Evolutionary conservation across 2,888 invertebrate genomes (phyloP).

Genomic region (Nomada fucata): DNA sequence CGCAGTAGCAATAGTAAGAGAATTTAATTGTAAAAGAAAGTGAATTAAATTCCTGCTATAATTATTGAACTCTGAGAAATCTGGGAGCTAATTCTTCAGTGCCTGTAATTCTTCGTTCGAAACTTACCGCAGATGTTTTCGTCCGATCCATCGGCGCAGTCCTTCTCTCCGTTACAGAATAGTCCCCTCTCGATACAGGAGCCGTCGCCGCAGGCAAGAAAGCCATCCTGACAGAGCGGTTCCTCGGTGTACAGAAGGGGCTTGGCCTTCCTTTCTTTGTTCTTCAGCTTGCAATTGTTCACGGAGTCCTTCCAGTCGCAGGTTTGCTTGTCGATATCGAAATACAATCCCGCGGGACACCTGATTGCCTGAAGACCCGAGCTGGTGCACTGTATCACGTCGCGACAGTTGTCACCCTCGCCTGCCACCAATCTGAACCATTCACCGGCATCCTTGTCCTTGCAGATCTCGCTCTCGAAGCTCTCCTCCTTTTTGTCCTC

Average conservation of each 20-base stretch:
- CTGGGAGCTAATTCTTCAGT: too few species aligned
- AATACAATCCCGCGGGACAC: conserved; percentile 95
- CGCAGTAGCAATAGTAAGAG: too few species aligned
- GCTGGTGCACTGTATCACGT: conserved; percentile 97
- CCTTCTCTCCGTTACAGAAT: conserved; percentile 97
- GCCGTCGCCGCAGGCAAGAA: conserved; percentile 94
- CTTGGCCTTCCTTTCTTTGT: conserved; percentile 94
- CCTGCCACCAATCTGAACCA: conserved; percentile 96
- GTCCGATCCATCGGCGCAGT: conserved; percentile 94
- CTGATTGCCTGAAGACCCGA: conserved; percentile 97
- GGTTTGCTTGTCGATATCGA: conserved; percentile 97
- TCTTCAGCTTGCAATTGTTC: conserved; percentile 96
- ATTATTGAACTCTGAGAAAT: too few species aligned
- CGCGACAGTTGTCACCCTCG: conserved; percentile 96
- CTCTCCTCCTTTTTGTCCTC: conserved; percentile 94
- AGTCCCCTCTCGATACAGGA: conserved; percentile 94
- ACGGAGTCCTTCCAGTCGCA: conserved; percentile 97
- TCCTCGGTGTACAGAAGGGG: conserved; percentile 95
- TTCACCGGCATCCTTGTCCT: conserved; percentile 97
- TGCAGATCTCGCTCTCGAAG: conserved; percentile 95
- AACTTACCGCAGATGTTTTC: conserved; percentile 95
- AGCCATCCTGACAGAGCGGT: conserved; percentile 94
- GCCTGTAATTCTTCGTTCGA: background rate
- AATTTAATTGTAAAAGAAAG: too few species aligned
- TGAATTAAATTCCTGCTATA: too few species aligned